phyloP scores from a whole-genome alignment of 2,113 vertebrate species.

The Cryptoleucopteryx plumbea region DNA sequence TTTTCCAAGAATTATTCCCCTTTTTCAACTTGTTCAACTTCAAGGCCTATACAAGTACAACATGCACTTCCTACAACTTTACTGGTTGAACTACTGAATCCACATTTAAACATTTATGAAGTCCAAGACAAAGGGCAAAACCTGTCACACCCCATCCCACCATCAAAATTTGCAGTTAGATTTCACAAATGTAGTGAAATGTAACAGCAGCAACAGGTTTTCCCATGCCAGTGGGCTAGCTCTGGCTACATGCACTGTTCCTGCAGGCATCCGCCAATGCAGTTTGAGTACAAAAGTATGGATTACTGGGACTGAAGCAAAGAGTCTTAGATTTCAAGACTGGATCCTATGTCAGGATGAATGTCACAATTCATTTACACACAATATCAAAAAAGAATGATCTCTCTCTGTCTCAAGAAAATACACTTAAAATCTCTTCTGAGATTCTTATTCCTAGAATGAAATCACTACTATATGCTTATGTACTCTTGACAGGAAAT shows the following conservation, averaged over 20 bases:
- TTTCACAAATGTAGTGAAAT: background rate
- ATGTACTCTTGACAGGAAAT: background rate
- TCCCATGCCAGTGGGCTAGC: background rate
- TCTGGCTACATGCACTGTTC: background rate
- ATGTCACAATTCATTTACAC: background rate
- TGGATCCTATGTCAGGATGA: background rate
- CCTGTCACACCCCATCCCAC: background rate
- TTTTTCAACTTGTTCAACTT: background rate
- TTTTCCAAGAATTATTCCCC: background rate
- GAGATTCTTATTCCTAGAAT: background rate
- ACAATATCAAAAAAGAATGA: background rate
- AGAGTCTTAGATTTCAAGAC: background rate
- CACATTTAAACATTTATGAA: background rate
- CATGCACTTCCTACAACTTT: background rate
- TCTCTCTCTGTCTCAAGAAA: background rate
- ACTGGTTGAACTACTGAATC: background rate
- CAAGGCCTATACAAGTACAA: background rate
- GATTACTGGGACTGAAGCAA: background rate
- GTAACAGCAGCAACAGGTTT: background rate
- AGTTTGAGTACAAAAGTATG: background rate
- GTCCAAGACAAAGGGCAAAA: background rate
- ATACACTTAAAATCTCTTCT: background rate
- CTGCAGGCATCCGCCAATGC: background rate
- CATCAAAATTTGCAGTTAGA: background rate
- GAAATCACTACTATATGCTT: background rate